Percentiles rank a stretch among this genome's conserved stretches.
phyloP scores from a whole-genome alignment of 2,113 vertebrate genomes.

The Sphyrna mokarran region DNA sequence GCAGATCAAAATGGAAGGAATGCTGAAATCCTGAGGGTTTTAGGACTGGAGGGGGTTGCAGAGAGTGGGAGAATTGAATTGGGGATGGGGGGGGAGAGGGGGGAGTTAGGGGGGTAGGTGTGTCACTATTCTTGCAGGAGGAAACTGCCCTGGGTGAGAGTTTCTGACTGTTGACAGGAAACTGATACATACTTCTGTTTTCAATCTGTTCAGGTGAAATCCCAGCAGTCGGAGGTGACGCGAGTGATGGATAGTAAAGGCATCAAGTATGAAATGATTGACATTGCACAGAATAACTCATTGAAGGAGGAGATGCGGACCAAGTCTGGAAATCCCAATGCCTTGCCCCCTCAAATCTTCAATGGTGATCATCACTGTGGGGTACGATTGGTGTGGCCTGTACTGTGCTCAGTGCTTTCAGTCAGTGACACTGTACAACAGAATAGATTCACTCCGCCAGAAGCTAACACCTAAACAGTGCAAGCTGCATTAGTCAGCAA shows the following conservation, averaged over 20 bases:
- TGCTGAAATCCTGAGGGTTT: background rate
- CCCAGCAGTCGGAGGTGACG: constrained; percentile 83
- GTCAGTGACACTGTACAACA: background rate
- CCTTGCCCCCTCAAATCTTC: constrained; percentile 88
- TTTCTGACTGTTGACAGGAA: background rate
- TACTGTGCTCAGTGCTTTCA: accelerated
- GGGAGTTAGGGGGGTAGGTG: background rate
- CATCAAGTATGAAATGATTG: constrained; percentile 81
- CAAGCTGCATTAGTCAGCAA: background rate
- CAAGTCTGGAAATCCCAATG: constrained; percentile 75
- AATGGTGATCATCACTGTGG: constrained; percentile 89
- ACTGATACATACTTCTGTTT: background rate
- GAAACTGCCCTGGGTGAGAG: background rate
- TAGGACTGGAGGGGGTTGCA: background rate
- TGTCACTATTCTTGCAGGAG: background rate
- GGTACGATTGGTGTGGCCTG: constrained; percentile 52
- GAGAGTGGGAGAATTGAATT: background rate
- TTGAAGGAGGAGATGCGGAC: constrained; percentile 84
- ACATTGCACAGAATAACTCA: constrained; percentile 79
- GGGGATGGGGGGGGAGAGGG: too few species aligned
- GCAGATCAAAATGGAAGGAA: background rate
- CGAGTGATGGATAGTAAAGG: constrained; percentile 85
- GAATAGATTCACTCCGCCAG: background rate
- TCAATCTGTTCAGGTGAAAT: constrained; percentile 71
- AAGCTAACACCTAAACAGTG: background rate